phyloP scores from a whole-genome alignment of 2,888 invertebrate genomes.

The Synanthedon myopaeformis region DNA sequence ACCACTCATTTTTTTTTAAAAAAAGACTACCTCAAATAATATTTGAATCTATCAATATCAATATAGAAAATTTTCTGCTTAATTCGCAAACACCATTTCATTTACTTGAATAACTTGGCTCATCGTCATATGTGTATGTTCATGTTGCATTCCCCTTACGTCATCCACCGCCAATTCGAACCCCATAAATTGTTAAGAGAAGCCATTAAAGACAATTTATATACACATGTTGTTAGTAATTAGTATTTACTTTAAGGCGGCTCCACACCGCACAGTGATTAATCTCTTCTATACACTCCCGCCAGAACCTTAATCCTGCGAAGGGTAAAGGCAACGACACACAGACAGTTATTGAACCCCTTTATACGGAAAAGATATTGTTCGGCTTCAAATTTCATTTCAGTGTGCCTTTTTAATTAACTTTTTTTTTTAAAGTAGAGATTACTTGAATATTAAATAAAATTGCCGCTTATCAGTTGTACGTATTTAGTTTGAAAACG shows the following conservation, averaged over 20 bases:
- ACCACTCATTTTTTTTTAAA: too few species aligned
- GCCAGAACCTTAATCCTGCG: constrained; percentile 2
- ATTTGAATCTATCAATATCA: too few species aligned
- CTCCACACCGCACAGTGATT: constrained; percentile 45
- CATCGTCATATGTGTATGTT: too few species aligned
- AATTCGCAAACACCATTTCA: too few species aligned
- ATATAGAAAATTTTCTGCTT: too few species aligned
- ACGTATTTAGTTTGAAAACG: too few species aligned
- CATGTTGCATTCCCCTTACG: not conserved
- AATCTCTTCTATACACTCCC: constrained; percentile 27
- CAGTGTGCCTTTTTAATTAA: not conserved
- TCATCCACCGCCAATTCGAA: not conserved
- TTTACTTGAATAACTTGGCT: too few species aligned
- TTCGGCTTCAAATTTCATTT: not conserved
- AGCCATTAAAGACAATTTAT: constrained; percentile 57
- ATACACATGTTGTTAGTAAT: constrained; percentile 42
- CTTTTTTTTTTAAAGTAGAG: too few species aligned
- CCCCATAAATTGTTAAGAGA: constrained; percentile 9
- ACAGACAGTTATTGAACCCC: not conserved
- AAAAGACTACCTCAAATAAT: too few species aligned
- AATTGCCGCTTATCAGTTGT: too few species aligned
- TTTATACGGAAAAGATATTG: not conserved
- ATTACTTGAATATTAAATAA: too few species aligned
- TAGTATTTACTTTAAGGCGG: constrained; percentile 58
- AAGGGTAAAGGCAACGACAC: constrained; percentile 1